Base-by-base conservation (phyloP, 2,888 invertebrate genomes). In the Copidosoma aretas region DNA sequence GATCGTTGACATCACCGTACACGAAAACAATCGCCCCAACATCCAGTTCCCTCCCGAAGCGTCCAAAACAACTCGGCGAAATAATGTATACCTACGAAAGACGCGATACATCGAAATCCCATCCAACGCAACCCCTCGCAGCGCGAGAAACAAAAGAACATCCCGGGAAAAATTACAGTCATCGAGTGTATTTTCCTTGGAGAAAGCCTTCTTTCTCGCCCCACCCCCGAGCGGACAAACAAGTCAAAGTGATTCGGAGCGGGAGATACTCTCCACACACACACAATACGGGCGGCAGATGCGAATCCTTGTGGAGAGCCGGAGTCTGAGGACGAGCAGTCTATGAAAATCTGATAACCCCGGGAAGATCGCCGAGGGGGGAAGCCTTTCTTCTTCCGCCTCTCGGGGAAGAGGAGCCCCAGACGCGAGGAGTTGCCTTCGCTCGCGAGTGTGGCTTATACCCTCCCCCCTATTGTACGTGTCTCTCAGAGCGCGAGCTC, bases 301-400 rank as follows among this genome's bases (percentile, higher is more conserved):
- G 12, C 32, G 43, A 46, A 17, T 46, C 43, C 15, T 1, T 3
- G 12, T 8, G 43, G 43, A 56, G 39, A 4, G 10, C 25, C 21
- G 15, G 24, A n/a, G 39, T 21, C 68, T 17, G 43, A 15, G 43
- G 43, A 46, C 61, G 72, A 74, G n/a, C n/a, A n/a, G 67, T 73
- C 75, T 73, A 75, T 74, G 72, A 75, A 75, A 76, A 74, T 74
- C 73, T 72, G 71, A 74, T 74, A 76, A 74, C 70, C 69, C 60
- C 56, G 52, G 69, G 73, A 74, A 71, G 66, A 62, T 59, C 66
- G 62, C 21, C 8, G 51, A 25, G 52, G 60, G 25, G 22, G 15
- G 56, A 67, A 65, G 67, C 63, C 12, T 17, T 25, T n/a, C 51
- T 10, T 19, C n/a, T 21, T 51, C 54, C 54, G 41, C 64, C 25